Conservation (phyloP, 2,113 vertebrate genomes). For the Tragelaphus imberbis region DNA sequence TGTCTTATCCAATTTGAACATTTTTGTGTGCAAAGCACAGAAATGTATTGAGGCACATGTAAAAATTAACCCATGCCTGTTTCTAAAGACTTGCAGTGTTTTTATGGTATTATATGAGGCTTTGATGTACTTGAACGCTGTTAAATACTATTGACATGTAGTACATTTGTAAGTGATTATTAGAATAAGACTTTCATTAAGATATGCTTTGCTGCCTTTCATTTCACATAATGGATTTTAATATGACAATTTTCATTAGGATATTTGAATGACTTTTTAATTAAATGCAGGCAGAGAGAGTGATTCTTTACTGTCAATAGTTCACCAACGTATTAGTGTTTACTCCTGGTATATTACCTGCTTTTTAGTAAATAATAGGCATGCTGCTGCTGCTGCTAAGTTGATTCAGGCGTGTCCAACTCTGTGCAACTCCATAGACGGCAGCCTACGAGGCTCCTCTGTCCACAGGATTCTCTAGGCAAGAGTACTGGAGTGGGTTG, state of each 20-base stretch:
- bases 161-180: neutral
- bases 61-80: neutral
- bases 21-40: neutral
- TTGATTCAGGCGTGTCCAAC: neutral
- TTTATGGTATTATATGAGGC: neutral
- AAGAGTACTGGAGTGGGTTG: neutral
- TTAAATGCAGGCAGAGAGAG: slow-evolving; percentile 34
- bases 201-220: neutral
- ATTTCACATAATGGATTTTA: slow-evolving; percentile 7
- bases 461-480: neutral
- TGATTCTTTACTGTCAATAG: neutral
- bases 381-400: neutral
- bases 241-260: neutral
- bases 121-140: neutral
- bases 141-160: neutral
- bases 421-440: neutral
- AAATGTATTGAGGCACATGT: neutral
- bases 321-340: neutral
- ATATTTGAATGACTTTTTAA: neutral
- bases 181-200: neutral
- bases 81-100: neutral
- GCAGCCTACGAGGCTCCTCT: neutral
- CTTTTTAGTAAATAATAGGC: slow-evolving; percentile 5
- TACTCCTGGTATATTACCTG: neutral
- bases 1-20: neutral